Base-by-base conservation (phyloP, 1,140 invertebrate genomes). In the Drosophila albomicans region DNA sequence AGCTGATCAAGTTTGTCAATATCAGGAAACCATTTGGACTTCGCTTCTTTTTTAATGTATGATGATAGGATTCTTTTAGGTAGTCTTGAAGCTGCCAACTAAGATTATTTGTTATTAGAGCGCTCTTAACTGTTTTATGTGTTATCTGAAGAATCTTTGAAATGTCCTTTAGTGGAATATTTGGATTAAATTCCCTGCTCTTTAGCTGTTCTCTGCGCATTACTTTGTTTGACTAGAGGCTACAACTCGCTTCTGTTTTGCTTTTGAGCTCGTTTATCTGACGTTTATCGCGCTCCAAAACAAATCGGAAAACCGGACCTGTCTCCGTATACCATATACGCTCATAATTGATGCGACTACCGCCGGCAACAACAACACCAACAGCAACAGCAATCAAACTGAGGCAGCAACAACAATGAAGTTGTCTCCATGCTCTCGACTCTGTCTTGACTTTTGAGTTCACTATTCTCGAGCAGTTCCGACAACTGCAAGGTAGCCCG, bases 291-390 rank as follows among this genome's bases (percentile, higher is more conserved):
- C 79, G 78, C 81, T 79, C 79, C 68, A 78, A 75, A 86, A 74
- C 67, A 52, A 52, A 38, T 10, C 35, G 7, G 35, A 38, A 86
- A 87, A 89, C 84, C 85, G 85, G 84, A 87, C 80, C 64, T 88
- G 80, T 80, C 84, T 75, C 77, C 74, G 63, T 76, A 88, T 77
- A 84, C 80, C 84, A 87, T 87, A 87, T 89, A 88, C 70, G 84
- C 75, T 63, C 67, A 75, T 88, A 87, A 87, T 80, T 79, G 79
- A 73, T 74, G 80, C 74, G 71, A 78, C 84, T 88, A 88, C 84
- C 66, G 73, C 84, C 80, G 73, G 65, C 70, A 56, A 49, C 54
- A 56, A 7, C 43, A 62, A 30, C 64, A 38, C 35, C 10, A 7
- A 10, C 70, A 65, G 38, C 67, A 65, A 69, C 41, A 63, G 52